A percentile compares a stretch with the other conserved stretches of the same genome.
Conservation (phyloP, 2,888 invertebrate genomes). For the Mongoloraphidia duomilia region DNA sequence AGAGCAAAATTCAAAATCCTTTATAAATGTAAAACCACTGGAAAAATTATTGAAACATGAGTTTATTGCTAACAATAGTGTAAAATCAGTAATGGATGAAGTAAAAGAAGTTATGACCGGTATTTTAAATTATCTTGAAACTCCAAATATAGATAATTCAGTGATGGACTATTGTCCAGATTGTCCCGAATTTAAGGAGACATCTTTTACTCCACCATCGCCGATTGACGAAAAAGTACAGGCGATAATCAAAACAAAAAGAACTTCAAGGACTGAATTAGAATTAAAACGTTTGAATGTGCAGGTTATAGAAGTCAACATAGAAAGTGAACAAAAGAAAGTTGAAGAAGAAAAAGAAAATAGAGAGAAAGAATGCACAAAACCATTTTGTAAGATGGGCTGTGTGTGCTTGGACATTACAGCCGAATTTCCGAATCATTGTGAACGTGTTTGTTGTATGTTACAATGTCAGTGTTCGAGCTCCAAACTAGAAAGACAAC, state of each 20-base stretch:
- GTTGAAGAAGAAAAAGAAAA: conserved; percentile 17
- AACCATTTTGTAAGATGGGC: conserved; percentile 44
- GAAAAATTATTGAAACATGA: background rate
- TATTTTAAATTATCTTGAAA: conserved; percentile 44
- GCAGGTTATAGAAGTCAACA: conserved; percentile 41
- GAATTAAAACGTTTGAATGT: conserved; percentile 50
- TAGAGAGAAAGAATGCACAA: conserved; percentile 27
- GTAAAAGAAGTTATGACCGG: conserved; percentile 30
- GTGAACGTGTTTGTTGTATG: conserved; percentile 45
- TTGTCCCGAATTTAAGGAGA: conserved; percentile 12
- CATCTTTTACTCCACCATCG: conserved; percentile 3
- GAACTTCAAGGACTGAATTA: conserved; percentile 13
- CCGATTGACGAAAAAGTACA: conserved; percentile 6
- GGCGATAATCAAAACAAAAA: conserved; percentile 6
- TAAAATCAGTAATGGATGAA: conserved; percentile 13
- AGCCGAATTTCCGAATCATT: conserved; percentile 38
- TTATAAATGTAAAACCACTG: background rate
- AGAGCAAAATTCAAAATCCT: conserved; percentile 6
- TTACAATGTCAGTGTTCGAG: conserved; percentile 36
- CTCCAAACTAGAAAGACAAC: conserved; percentile 18
- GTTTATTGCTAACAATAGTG: background rate
- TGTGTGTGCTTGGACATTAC: conserved; percentile 50
- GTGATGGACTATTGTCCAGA: conserved; percentile 31
- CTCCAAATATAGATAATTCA: conserved; percentile 39
- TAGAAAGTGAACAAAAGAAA: conserved; percentile 22